phyloP scores from a whole-genome alignment of 1,140 invertebrate species.

The Drosophila murphyi region DNA sequence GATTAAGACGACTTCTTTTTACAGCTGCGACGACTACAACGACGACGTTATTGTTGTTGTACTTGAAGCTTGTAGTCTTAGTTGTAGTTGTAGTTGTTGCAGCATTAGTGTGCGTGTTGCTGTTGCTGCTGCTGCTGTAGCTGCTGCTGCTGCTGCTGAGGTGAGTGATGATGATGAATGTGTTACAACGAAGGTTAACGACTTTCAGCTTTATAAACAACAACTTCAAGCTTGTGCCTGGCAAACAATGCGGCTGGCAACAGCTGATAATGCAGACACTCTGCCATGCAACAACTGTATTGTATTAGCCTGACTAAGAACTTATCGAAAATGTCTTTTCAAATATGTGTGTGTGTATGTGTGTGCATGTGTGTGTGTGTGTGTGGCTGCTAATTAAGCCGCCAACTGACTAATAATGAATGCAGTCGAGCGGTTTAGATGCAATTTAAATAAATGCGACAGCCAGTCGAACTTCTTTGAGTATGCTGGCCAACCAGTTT shows the following conservation, averaged over 20 bases:
- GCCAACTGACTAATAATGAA: slow-evolving; percentile 75
- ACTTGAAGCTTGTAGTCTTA: slow-evolving; percentile 38
- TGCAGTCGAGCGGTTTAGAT: slow-evolving; percentile 65
- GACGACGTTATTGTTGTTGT: slow-evolving; percentile 44
- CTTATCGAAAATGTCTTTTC: background rate
- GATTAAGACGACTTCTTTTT: slow-evolving; percentile 83
- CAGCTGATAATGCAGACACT: slow-evolving; percentile 56
- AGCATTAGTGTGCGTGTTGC: slow-evolving; percentile 36
- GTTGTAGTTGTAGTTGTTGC: slow-evolving; percentile 32
- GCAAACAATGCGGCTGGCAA: slow-evolving; percentile 29
- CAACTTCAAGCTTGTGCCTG: slow-evolving; percentile 13
- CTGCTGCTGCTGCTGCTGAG: slow-evolving; percentile 56
- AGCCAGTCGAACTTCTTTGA: slow-evolving; percentile 56
- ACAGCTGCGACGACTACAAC: slow-evolving; percentile 58
- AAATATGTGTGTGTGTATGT: slow-evolving; percentile 7
- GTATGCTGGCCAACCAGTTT: slow-evolving; percentile 61
- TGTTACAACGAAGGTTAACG: slow-evolving; percentile 84
- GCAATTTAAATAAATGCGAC: slow-evolving; percentile 81
- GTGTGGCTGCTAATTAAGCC: slow-evolving; percentile 68
- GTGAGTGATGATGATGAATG: slow-evolving; percentile 83
- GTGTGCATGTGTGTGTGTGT: slow-evolving; percentile 4
- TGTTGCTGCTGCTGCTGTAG: slow-evolving; percentile 37
- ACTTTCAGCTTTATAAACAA: slow-evolving; percentile 82
- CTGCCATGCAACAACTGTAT: slow-evolving; percentile 40
- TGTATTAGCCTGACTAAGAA: slow-evolving; percentile 17